These are phyloP conservation scores for Montipora capricornis DNA, from an alignment of 64 coral and sea anemone genomes.

Conservation along the genomic window DNA sequence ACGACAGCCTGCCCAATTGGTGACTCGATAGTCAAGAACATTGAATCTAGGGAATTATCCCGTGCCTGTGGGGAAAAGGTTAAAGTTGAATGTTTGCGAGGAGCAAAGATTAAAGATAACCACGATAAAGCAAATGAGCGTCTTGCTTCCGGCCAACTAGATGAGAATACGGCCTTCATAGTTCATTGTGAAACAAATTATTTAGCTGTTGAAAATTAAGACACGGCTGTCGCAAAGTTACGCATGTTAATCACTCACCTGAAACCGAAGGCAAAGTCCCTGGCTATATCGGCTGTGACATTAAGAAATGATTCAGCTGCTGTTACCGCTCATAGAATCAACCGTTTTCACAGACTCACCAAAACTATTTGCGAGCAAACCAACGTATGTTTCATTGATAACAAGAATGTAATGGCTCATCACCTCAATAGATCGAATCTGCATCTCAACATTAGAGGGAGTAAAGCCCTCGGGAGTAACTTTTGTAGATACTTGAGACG, in stretches of 20 bases:
- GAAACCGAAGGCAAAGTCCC: background rate
- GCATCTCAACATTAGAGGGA: conserved; percentile 3
- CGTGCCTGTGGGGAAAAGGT: too few relatives aligned
- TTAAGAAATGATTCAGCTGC: background rate
- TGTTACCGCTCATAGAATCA: background rate
- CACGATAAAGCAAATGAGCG: too few relatives aligned
- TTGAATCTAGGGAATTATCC: too few relatives aligned
- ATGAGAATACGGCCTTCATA: too few relatives aligned
- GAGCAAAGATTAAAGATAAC: too few relatives aligned
- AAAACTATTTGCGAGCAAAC: background rate
- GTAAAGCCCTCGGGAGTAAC: background rate
- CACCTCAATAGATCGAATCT: background rate
- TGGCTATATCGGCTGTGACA: background rate
- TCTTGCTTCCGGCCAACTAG: too few relatives aligned
- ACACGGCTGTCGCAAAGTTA: too few relatives aligned
- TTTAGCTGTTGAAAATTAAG: too few relatives aligned
- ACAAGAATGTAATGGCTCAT: background rate
- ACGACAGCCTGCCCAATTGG: too few relatives aligned
- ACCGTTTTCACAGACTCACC: background rate
- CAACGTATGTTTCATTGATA: background rate
- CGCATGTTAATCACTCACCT: background rate
- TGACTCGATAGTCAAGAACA: too few relatives aligned
- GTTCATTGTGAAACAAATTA: too few relatives aligned
- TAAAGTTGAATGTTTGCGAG: too few relatives aligned
- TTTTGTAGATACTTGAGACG: background rate